phyloP scores from a whole-genome alignment of 92 coral and sea anemone species.

The Epizoanthus rinbou region DNA sequence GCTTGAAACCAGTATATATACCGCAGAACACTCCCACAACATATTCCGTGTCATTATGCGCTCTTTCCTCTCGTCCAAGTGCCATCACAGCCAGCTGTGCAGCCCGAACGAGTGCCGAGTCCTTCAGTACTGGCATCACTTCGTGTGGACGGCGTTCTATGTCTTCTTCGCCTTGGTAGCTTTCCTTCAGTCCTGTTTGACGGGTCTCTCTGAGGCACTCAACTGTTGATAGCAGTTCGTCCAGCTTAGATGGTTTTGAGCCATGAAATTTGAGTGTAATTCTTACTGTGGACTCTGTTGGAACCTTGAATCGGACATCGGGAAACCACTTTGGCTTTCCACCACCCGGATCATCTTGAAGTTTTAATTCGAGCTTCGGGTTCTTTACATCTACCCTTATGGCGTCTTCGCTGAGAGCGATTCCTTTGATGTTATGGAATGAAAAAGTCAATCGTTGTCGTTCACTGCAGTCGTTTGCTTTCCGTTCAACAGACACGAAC shows the following conservation, averaged over 20 bases:
- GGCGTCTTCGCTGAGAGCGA: no score
- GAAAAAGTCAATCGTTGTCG: not conserved
- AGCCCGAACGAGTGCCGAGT: not conserved
- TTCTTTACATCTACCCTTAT: not conserved
- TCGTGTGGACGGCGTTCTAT: not conserved
- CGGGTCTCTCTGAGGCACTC: not conserved
- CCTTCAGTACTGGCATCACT: not conserved
- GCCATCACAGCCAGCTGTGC: conserved; percentile 1
- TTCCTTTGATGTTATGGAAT: not conserved
- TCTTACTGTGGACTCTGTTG: not conserved
- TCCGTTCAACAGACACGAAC: not conserved
- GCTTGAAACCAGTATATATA: not conserved
- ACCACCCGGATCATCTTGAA: not conserved
- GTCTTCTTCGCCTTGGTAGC: not conserved
- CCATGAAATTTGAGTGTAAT: not conserved
- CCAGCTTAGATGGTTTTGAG: not conserved
- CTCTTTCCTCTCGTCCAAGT: not conserved
- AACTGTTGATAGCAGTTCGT: not conserved
- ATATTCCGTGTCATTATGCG: not conserved
- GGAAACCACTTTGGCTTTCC: not conserved
- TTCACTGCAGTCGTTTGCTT: not conserved
- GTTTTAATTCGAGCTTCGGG: not conserved
- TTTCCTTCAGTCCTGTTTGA: not conserved
- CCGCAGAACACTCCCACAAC: not conserved
- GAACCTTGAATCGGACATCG: not conserved